Base-by-base conservation (phyloP, 2,113 vertebrate species). In the Acrocephalus arundinaceus region DNA sequence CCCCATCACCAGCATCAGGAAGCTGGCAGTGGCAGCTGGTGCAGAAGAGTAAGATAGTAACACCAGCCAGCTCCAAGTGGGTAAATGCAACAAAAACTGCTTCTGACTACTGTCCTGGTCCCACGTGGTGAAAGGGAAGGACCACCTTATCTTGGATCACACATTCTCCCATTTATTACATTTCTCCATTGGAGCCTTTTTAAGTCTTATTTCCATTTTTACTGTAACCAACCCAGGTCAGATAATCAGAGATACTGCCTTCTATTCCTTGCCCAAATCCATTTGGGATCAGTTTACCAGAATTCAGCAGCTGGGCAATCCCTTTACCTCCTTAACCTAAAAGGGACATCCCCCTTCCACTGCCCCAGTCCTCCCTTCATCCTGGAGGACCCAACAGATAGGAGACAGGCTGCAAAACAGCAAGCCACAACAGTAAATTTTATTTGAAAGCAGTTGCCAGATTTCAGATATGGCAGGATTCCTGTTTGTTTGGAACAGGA, bases 401-500 rank as follows among this genome's bases (percentile, higher is more conserved):
- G 82, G 63, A 8, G 1, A 73, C 30, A 63, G 75, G 72, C 81
- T 83, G 67, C 75, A 80, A 88, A 93, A 84, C 27, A 90, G 68
- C 76, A 80, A 93, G 68, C 65, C 68, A 35, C 0, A 0, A 63
- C 8, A 81, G 35, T 75, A 87, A 93, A 83, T 84, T 89, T 78
- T 45, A 94, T 92, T 63, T 78, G 78, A 81, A 94, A 87, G 77
- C 82, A 84, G 73, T 75, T 88, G 90, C 86, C 94, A 89, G 90
- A 73, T 85, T 90, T 85, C 90, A 92, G 88, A 80, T 85, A 77
- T 93, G 93, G 93, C 92, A 94, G 57, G 52, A 93, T 90, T 93
- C 83, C 86, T 46, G 33, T 91, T 93, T 94, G 79, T 93, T 90
- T 94, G 86, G 83, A 94, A 96, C 80, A 92, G 76, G 28, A 93